A percentile compares a stretch with the other conserved stretches of the same genome.
These are phyloP conservation scores for Plectropomus leopardus DNA, from an alignment of 2,113 vertebrate species.

Conservation along the genomic window DNA sequence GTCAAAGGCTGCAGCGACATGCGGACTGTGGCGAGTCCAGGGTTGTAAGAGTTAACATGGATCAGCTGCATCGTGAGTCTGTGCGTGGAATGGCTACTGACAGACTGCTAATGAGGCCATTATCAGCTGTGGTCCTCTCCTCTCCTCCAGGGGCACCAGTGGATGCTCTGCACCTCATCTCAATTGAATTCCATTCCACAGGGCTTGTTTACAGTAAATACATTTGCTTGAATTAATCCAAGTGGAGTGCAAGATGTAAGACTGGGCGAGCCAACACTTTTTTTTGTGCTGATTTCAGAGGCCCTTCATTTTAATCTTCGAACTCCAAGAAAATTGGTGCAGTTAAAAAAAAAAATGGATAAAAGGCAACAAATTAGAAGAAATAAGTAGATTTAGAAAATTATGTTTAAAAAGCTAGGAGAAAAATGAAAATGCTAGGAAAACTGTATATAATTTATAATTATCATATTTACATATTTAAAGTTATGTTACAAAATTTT, in stretches of 20 bases:
- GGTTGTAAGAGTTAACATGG: slow-evolving; percentile 70
- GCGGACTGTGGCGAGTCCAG: slow-evolving; percentile 25
- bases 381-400: too few species aligned
- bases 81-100: slow-evolving; percentile 84
- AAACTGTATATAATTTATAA: too few species aligned
- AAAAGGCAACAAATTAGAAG: too few species aligned
- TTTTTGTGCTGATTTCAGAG: too few species aligned
- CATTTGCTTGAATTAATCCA: slow-evolving; percentile 85
- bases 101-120: slow-evolving; percentile 89
- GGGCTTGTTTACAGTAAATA: slow-evolving; percentile 88
- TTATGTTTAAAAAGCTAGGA: too few species aligned
- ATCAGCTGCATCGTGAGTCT: slow-evolving; percentile 75
- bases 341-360: too few species aligned
- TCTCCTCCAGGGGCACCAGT: slow-evolving; percentile 80
- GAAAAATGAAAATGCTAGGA: too few species aligned
- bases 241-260: slow-evolving; percentile 64
- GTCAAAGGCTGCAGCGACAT: slow-evolving; percentile 24
- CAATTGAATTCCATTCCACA: slow-evolving; percentile 85
- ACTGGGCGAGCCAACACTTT: slow-evolving; percentile 35
- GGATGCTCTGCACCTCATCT: slow-evolving; percentile 79
- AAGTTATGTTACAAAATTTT: too few species aligned
- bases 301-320: too few species aligned
- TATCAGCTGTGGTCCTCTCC: slow-evolving; percentile 82
- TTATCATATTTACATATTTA: too few species aligned
- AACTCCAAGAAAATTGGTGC: too few species aligned